phyloP scores from a whole-genome alignment of 2,113 vertebrate genomes.

The Pogonocichla stellata region DNA sequence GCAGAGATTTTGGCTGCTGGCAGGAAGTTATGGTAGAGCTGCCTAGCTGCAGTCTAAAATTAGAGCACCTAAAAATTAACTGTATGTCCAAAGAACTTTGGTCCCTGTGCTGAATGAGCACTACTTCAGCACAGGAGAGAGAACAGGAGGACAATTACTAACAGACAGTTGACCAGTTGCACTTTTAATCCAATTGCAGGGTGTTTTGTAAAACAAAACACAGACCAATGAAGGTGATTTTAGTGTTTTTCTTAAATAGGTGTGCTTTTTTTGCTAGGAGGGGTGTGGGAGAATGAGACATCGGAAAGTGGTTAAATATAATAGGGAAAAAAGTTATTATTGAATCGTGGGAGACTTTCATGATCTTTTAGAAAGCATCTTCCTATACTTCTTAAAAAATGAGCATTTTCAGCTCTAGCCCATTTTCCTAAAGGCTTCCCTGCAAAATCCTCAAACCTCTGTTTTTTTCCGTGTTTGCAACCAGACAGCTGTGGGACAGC shows the following conservation, averaged over 20 bases:
- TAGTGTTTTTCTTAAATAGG: not conserved
- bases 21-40: not conserved
- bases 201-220: not conserved
- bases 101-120: not conserved
- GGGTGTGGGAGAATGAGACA: not conserved
- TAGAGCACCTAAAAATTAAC: conserved; percentile 57
- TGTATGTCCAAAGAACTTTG: conserved; percentile 36
- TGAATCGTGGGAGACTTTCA: not conserved
- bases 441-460: not conserved
- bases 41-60: conserved; percentile 47
- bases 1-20: conserved; percentile 7
- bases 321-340: not conserved
- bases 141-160: not conserved
- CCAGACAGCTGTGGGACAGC: not conserved
- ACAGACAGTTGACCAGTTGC: not conserved
- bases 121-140: not conserved
- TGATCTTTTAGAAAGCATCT: not conserved
- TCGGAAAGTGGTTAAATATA: not conserved
- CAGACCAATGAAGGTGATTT: not conserved
- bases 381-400: not conserved
- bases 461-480: not conserved
- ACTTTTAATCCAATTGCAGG: not conserved
- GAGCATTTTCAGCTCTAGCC: not conserved
- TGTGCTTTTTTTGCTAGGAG: not conserved
- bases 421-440: not conserved